Conservation (phyloP, 2,797 vertebrate genomes). For the Oreortyx pictus region DNA sequence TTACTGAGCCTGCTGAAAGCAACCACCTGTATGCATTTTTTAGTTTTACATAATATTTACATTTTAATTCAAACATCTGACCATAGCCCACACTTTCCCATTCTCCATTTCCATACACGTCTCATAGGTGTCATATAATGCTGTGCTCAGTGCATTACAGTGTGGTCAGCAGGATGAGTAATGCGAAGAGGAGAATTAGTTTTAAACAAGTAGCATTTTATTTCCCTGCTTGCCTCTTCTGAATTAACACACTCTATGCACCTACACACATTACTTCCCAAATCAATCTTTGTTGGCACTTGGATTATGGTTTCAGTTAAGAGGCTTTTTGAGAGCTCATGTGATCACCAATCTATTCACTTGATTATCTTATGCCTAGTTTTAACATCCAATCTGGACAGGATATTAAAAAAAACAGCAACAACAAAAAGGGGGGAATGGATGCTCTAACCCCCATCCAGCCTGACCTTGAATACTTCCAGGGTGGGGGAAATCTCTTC, state of each 20-base stretch:
- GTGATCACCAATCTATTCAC: not conserved
- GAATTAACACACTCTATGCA: not conserved
- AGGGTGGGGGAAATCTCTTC: not conserved
- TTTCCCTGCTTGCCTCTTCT: not conserved
- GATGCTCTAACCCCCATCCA: no score
- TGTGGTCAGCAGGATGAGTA: not conserved
- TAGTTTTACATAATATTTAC: not conserved
- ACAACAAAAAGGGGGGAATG: not conserved
- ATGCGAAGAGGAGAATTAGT: rapidly evolving
- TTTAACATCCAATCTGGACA: not conserved
- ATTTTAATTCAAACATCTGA: not conserved
- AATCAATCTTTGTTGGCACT: not conserved
- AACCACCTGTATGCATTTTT: not conserved
- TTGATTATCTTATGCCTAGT: not conserved
- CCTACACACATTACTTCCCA: not conserved
- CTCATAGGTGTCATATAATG: not conserved
- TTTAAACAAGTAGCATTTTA: not conserved
- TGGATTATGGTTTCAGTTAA: not conserved
- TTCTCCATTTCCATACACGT: not conserved
- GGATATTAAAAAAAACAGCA: no score
- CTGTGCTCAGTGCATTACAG: not conserved
- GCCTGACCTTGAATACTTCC: no score
- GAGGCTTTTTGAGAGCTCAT: not conserved
- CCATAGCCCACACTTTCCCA: rapidly evolving
- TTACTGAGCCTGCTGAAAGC: not conserved